A percentile compares a stretch with the other conserved stretches of the same genome.
These are phyloP conservation scores for Drosophila paulistorum DNA, from an alignment of 1,140 invertebrate genomes.

Conservation along the genomic window DNA sequence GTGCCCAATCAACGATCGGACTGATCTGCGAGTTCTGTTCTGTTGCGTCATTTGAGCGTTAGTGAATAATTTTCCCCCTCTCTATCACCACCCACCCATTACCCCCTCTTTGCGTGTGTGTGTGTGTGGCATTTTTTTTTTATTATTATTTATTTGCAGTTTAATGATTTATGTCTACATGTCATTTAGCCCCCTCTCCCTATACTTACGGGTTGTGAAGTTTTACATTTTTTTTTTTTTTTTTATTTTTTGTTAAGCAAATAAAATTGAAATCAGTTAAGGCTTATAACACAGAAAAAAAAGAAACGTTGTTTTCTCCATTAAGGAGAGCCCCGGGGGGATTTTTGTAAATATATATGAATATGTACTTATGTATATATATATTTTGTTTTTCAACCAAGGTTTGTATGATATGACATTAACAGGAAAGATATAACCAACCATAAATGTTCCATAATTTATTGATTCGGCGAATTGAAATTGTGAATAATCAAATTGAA, in stretches of 20 bases:
- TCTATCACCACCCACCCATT: not conserved
- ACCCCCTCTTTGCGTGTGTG: not conserved
- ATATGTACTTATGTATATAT: not conserved
- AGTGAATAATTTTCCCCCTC: constrained; percentile 2
- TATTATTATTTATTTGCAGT: constrained; percentile 41
- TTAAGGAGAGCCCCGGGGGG: constrained; percentile 17
- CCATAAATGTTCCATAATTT: not conserved
- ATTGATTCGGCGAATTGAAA: not conserved
- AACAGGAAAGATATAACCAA: constrained; percentile 1
- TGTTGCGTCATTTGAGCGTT: constrained; percentile 45
- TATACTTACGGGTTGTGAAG: constrained; percentile 42
- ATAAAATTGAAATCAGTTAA: constrained; percentile 33
- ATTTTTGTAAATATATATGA: constrained; percentile 21
- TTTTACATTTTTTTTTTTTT: constrained; percentile 28
- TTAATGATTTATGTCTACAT: constrained; percentile 54
- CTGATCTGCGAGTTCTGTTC: constrained; percentile 26
- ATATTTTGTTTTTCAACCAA: not conserved
- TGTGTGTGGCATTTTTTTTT: constrained; percentile 1
- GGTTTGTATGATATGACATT: constrained; percentile 5
- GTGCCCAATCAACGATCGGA: constrained; percentile 33
- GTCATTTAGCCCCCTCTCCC: constrained; percentile 15
- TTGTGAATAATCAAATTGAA: not conserved
- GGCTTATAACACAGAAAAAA: constrained; percentile 20
- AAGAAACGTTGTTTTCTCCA: constrained; percentile 43
- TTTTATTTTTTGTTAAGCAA: constrained; percentile 45